Base-by-base conservation (phyloP, 2,888 invertebrate species). In the Lasioglossum calceatum region DNA sequence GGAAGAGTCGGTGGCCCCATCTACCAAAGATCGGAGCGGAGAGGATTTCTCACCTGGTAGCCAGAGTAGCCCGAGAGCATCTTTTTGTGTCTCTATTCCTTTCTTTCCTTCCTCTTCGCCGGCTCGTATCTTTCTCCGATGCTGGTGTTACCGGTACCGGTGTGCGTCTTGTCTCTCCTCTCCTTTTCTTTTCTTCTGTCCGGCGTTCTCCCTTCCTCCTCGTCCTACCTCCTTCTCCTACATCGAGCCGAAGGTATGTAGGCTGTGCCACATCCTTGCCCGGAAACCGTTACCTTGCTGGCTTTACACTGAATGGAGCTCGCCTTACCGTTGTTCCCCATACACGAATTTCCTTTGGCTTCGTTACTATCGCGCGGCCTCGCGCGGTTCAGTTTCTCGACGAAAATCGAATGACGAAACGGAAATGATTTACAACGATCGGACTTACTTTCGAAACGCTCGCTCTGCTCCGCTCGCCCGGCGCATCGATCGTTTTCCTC, bases 201-300 rank as follows among this genome's bases (percentile, higher is more conserved):
- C 79, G n/a, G 50, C 50, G 82, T 80, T 88, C 77, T 80, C 82
- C 83, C 78, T 85, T 84, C 79, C 79, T 87, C 87, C 70, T 73
- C 82, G 77, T 75, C 82, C 81, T 71, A 54, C 79, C 91, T 87
- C 86, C 82, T 91, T 88, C 89, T 90, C 83, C 87, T 89, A 91
- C 91, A 85, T 88, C 87, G 92, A 89, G 92, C 91, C 93, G 90
- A 92, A 93, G 94, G 94, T 95, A 95, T 95, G 95, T 95, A 94
- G 95, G 94, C 94, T 95, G 95, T 94, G 95, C 94, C 93, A 95
- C 95, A 94, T 95, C 95, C 94, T 94, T 92, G 94, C 92, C 94
- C 94, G 93, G 94, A 94, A 95, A 95, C 94, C 95, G 95, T 95
- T 95, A 95, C 91, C 88, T 91, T 83, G 92, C 94, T 92, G 93